These are phyloP conservation scores for Illadopsis cleaveri DNA, from an alignment of 2,113 vertebrate genomes.

Conservation along the genomic window DNA sequence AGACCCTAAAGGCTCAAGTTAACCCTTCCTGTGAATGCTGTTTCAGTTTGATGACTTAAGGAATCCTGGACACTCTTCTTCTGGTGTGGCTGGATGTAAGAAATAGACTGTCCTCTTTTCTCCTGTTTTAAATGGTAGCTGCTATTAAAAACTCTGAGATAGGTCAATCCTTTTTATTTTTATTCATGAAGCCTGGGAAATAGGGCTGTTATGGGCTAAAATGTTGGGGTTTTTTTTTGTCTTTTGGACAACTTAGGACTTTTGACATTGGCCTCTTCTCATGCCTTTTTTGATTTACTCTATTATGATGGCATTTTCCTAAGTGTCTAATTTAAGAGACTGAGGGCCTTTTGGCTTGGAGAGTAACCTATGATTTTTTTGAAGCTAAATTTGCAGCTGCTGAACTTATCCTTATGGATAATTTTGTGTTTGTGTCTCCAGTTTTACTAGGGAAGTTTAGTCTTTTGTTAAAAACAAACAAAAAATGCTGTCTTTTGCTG, in stretches of 20 bases:
- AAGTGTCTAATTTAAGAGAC: neutral
- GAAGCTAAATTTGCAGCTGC: neutral
- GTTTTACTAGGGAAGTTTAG: neutral
- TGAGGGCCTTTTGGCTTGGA: neutral
- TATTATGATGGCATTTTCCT: neutral
- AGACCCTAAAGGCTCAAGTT: neutral
- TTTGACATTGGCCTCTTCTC: neutral
- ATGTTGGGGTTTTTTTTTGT: neutral
- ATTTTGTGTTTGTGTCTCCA: neutral
- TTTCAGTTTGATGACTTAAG: neutral
- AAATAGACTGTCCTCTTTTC: neutral
- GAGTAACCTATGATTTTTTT: neutral
- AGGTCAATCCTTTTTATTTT: neutral
- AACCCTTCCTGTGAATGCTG: neutral
- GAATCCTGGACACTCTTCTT: neutral
- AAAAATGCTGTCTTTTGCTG: fast-evolving
- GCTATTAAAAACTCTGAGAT: neutral
- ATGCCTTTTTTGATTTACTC: neutral
- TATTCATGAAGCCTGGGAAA: neutral
- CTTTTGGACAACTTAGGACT: neutral
- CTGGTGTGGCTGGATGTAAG: neutral
- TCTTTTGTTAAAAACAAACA: neutral
- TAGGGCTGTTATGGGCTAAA: neutral
- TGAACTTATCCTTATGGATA: neutral
- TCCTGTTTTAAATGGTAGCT: neutral